Evolutionary conservation across 1,140 invertebrate genomes (phyloP).

Genomic region (Lasioglossum albipes): DNA sequence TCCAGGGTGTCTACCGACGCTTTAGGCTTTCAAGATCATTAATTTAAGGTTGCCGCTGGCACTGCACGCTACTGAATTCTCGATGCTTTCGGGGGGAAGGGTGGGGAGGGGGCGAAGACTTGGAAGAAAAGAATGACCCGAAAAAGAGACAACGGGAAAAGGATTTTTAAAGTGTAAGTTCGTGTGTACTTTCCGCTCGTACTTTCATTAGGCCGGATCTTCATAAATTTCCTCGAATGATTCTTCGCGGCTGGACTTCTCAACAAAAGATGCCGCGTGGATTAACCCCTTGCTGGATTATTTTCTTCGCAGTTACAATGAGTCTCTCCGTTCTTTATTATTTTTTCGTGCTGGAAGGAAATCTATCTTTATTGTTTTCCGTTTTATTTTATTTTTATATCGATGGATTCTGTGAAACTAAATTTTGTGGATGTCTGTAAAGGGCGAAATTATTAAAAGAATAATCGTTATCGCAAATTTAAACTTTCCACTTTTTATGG

Average conservation of each 20-base stretch:
- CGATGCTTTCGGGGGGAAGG: conserved; percentile 44
- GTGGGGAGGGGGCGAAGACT: conserved; percentile 23
- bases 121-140: conserved; percentile 45
- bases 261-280: too few relatives aligned
- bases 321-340: too few relatives aligned
- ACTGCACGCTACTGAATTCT: conserved; percentile 62
- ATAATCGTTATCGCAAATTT: too few relatives aligned
- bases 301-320: too few relatives aligned
- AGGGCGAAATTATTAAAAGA: too few relatives aligned
- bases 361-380: too few relatives aligned
- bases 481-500: too few relatives aligned
- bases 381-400: too few relatives aligned
- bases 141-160: conserved; percentile 18
- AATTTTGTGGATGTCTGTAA: too few relatives aligned
- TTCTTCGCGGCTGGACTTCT: background rate
- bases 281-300: too few relatives aligned
- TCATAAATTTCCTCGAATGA: background rate
- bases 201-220: background rate
- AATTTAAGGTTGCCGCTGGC: conserved; percentile 77
- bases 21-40: conserved; percentile 80
- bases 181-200: background rate
- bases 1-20: conserved; percentile 75
- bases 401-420: too few relatives aligned
- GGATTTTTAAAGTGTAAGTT: background rate
- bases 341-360: too few relatives aligned